These are phyloP conservation scores for Illadopsis cleaveri DNA, from an alignment of 2,113 vertebrate genomes.

Conservation along the genomic window DNA sequence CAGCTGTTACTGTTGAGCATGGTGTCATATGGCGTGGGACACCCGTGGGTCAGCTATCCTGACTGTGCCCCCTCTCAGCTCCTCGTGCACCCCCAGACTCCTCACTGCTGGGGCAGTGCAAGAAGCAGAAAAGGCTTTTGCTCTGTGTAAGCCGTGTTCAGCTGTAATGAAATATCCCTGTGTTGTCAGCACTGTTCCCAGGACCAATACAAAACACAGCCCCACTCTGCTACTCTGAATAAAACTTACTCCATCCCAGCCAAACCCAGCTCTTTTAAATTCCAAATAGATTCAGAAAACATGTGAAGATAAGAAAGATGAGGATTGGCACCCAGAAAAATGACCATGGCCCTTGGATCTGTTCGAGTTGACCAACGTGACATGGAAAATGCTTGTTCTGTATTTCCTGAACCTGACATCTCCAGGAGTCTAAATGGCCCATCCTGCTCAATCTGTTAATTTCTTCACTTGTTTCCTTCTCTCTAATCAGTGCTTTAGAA, in stretches of 20 bases:
- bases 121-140: neutral
- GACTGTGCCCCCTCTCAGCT: neutral
- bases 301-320: neutral
- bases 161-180: neutral
- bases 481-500: neutral
- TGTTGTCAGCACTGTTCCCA: neutral
- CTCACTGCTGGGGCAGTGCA: neutral
- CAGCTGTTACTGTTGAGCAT: neutral
- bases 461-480: neutral
- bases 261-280: neutral
- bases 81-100: neutral
- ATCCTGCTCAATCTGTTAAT: neutral
- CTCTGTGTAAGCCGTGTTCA: neutral
- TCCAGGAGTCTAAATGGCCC: neutral
- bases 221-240: neutral
- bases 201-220: neutral
- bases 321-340: neutral
- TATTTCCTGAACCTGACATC: neutral
- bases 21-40: accelerated
- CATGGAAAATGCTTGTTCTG: neutral
- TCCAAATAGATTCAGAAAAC: neutral
- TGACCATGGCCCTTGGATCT: accelerated
- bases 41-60: neutral
- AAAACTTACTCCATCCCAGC: neutral
- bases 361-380: accelerated